These are phyloP conservation scores for Apodemus sylvaticus DNA, from an alignment of 2,113 vertebrate genomes.

Conservation along the genomic window DNA sequence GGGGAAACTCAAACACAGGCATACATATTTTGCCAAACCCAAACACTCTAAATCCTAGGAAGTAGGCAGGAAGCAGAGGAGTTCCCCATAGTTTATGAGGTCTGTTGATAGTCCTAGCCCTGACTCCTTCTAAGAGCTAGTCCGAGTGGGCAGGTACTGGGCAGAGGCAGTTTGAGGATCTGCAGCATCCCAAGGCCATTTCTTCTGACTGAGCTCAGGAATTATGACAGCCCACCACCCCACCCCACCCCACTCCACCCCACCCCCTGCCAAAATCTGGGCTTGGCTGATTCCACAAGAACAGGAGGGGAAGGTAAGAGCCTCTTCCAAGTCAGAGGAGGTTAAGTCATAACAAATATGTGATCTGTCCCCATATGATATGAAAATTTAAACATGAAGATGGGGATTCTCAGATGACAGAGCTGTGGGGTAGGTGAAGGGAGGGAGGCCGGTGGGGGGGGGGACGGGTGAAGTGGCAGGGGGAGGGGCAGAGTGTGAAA, in stretches of 20 bases:
- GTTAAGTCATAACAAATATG: conserved; percentile 89
- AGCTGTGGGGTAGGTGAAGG: conserved; percentile 57
- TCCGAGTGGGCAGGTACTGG: conserved; percentile 55
- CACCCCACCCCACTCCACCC: background rate
- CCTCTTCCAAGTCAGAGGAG: conserved; percentile 85
- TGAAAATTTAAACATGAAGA: conserved; percentile 85
- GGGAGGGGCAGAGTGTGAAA: conserved; percentile 65
- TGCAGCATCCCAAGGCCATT: conserved; percentile 75
- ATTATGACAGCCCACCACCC: conserved; percentile 78
- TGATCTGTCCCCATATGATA: conserved; percentile 83
- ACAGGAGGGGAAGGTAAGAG: conserved; percentile 85
- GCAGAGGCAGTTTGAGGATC: conserved; percentile 80
- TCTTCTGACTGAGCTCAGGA: conserved; percentile 81
- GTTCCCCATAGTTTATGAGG: conserved; percentile 19
- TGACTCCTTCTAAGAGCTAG: conserved; percentile 55
- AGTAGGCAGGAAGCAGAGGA: conserved; percentile 41
- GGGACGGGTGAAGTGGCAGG: conserved; percentile 50
- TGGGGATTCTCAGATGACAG: conserved; percentile 77
- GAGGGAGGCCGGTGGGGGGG: background rate
- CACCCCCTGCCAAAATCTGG: conserved; percentile 77
- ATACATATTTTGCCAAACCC: conserved; percentile 63
- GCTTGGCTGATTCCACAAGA: conserved; percentile 85
- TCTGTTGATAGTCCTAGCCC: conserved; percentile 29
- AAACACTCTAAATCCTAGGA: conserved; percentile 49
- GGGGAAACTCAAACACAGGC: conserved; percentile 57